These are phyloP conservation scores for Chaenocephalus aceratus DNA, from an alignment of 2,113 vertebrate genomes.

Conservation along the genomic window DNA sequence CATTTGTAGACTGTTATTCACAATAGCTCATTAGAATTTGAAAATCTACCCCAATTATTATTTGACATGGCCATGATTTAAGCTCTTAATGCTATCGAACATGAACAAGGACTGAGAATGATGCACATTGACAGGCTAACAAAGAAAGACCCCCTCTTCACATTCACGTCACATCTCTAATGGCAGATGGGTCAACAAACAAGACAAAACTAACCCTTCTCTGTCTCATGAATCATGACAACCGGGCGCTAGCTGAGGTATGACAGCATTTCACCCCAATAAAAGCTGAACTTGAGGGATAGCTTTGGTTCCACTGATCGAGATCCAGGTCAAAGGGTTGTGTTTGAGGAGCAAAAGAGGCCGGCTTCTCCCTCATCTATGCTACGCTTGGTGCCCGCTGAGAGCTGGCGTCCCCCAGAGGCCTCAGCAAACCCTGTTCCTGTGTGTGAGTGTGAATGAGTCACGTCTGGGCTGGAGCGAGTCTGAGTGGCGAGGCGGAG, in stretches of 20 bases:
- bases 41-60: neutral
- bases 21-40: neutral
- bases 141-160: constrained; percentile 21
- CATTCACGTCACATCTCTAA: constrained; percentile 36
- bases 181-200: constrained; percentile 56
- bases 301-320: constrained; percentile 60
- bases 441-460: constrained; percentile 74
- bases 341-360: constrained; percentile 59
- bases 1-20: neutral
- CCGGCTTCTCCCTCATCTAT: constrained; percentile 30
- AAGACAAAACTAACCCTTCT: constrained; percentile 23
- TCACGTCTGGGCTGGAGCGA: constrained; percentile 78
- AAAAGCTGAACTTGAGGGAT: constrained; percentile 56
- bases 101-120: constrained; percentile 14
- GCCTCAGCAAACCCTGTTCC: constrained; percentile 56
- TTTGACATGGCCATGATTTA: neutral
- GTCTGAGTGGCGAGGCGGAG: constrained; percentile 78
- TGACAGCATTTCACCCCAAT: constrained; percentile 62
- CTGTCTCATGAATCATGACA: constrained; percentile 48
- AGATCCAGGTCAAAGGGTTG: constrained; percentile 70
- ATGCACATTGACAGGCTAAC: constrained; percentile 16
- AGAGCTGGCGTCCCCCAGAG: constrained; percentile 59
- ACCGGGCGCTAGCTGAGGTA: constrained; percentile 37
- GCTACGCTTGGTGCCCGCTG: constrained; percentile 62
- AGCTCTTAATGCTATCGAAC: neutral